Percentiles rank a stretch among this genome's conserved stretches.
Conservation (phyloP, 2,113 vertebrate species). For the Tachysurus fulvidraco region DNA sequence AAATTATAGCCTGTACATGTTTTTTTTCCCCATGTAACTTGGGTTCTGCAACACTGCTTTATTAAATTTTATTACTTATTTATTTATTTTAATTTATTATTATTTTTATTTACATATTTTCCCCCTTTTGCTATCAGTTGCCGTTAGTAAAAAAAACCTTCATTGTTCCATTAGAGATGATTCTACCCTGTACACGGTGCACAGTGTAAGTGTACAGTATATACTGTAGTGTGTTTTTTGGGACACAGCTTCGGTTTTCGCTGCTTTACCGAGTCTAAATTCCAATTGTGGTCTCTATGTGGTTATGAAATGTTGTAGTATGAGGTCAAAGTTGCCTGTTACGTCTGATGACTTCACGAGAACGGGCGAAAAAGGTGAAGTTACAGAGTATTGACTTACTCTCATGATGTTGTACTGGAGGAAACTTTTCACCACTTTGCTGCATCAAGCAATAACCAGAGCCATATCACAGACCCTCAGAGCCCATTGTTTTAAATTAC, state of each 20-base stretch:
- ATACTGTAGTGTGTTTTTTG: no score
- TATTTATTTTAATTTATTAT: no score
- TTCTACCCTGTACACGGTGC: no score
- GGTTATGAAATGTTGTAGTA: not conserved
- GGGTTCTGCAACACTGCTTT: no score
- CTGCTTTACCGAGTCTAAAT: not conserved
- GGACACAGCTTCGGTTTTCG: not conserved
- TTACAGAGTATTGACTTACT: not conserved
- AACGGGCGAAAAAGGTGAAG: not conserved
- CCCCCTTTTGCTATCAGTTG: no score
- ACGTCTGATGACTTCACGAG: not conserved
- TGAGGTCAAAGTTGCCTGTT: not conserved
- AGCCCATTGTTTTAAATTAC: not conserved
- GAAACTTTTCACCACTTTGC: not conserved
- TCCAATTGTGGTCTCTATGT: not conserved
- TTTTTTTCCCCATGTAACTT: not conserved
- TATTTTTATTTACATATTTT: no score
- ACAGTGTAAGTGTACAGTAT: no score
- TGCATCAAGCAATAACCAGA: constrained; percentile 5
- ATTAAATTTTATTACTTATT: no score
- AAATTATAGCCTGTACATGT: not conserved
- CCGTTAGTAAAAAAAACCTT: no score
- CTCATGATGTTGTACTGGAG: not conserved
- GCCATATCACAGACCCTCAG: not conserved
- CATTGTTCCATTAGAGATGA: no score